Evolutionary conservation across 1,140 invertebrate genomes (phyloP), one percentile per base, ranked within the genome.

Genomic region (Holcopasites calliopsidis): DNA sequence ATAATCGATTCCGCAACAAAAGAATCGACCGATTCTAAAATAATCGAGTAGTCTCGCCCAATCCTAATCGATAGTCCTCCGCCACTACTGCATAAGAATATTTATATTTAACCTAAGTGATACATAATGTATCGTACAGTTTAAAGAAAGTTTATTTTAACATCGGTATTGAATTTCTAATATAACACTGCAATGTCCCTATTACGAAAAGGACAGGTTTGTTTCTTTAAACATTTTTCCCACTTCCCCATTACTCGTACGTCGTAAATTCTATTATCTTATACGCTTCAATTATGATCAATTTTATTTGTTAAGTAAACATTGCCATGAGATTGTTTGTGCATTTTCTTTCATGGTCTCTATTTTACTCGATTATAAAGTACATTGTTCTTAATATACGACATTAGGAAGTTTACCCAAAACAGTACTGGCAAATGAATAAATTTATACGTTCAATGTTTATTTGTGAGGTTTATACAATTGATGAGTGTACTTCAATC

Each of bases 151-250:
- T 23, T 13, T 71, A 21, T 31, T 52, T 2, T 40, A 7, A 3
- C 0, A 8, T 71, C 31, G 3, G 16, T 10, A 23, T 40, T 62
- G 23, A 69, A 1, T 62, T 55, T 55, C 62, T 42, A n/a, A 50
- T 3, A 35, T 5, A n/a, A 18, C n/a, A 21, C 47, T 42, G 21
- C 57, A 7, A 83, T 83, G 81, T 83, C 81, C 40, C 58, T 83
- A 7, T 23, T 69, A 3, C 81, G 81, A 33, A 55, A 33, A 58
- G 76, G 70, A 52, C 80, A 83, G 71, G 81, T 83, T 64, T 26
- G 38, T 26, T 0, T 31, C 3, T 50, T 52, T 49, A 18, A 50
- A 38, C 6, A 52, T 18, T 28, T 23, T 23, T 44, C 2, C 18
- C 18, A 11, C 33, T 0, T 44, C 3, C 23, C 3, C 23, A 47